These are phyloP conservation scores for Alcis repandata DNA, from an alignment of 2,888 invertebrate species.

Conservation along the genomic window DNA sequence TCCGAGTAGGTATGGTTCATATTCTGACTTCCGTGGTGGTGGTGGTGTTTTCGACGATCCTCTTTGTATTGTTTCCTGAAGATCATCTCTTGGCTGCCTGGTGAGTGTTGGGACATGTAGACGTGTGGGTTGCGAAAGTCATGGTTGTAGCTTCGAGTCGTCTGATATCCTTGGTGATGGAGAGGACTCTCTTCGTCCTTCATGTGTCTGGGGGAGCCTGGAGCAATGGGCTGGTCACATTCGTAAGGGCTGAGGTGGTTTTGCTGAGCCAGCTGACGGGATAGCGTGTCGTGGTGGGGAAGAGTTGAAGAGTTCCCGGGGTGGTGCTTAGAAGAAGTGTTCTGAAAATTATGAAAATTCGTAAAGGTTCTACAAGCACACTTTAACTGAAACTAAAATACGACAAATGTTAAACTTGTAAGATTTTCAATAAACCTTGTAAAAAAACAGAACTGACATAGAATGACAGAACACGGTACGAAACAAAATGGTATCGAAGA, in stretches of 20 bases:
- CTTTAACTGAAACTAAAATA: not conserved
- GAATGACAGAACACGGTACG: too few relatives aligned
- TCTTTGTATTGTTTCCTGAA: conserved; percentile 82
- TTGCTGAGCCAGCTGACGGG: conserved; percentile 77
- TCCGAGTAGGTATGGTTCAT: conserved; percentile 93
- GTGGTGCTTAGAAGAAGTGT: conserved; percentile 94
- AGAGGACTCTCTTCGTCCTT: conserved; percentile 80
- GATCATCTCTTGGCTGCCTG: conserved; percentile 81
- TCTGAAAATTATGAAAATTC: conserved; percentile 82
- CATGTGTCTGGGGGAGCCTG: conserved; percentile 80
- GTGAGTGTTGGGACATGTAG: conserved; percentile 81
- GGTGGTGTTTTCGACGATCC: conserved; percentile 80
- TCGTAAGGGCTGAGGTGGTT: conserved; percentile 87
- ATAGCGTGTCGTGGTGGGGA: conserved; percentile 88
- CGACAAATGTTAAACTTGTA: not conserved
- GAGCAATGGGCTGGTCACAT: conserved; percentile 76
- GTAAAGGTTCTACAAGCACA: not conserved
- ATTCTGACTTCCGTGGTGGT: conserved; percentile 84
- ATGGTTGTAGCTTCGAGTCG: conserved; percentile 81
- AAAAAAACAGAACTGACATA: not conserved
- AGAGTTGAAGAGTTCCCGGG: conserved; percentile 89
- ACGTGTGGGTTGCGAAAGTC: conserved; percentile 83
- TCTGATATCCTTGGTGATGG: conserved; percentile 79
- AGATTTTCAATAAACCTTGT: not conserved
- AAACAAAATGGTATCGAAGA: conserved; percentile 39